These are phyloP conservation scores for Cyphomyrmex costatus DNA, from an alignment of 1,140 invertebrate species.

Conservation along the genomic window DNA sequence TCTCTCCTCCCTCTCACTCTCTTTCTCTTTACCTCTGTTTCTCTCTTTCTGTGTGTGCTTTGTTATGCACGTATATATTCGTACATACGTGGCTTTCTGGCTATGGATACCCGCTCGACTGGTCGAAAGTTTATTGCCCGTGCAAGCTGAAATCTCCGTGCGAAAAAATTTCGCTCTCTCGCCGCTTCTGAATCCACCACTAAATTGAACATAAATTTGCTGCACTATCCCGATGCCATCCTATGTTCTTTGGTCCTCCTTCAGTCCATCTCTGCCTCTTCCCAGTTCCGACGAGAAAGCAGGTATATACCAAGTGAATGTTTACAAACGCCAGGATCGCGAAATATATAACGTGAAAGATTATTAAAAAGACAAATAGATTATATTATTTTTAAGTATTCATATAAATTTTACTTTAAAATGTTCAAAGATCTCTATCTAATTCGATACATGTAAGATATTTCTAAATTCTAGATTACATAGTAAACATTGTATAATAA, in stretches of 20 bases:
- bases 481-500: neutral
- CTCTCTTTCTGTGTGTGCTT: neutral
- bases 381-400: neutral
- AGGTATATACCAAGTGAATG: neutral
- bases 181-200: slow-evolving; percentile 75
- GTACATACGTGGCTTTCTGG: slow-evolving; percentile 14
- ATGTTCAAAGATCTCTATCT: neutral
- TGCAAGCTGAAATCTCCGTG: slow-evolving; percentile 74
- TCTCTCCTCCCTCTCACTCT: neutral
- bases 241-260: neutral
- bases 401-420: neutral
- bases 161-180: slow-evolving; percentile 79
- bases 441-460: neutral
- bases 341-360: neutral
- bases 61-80: slow-evolving; percentile 11
- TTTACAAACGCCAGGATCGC: too few species aligned
- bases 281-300: neutral
- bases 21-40: neutral
- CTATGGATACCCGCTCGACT: slow-evolving; percentile 59
- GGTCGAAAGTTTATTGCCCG: slow-evolving; percentile 77
- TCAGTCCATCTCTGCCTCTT: neutral
- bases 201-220: slow-evolving; percentile 82
- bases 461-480: neutral
- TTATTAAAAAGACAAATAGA: neutral
- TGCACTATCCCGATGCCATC: slow-evolving; percentile 1